These are phyloP conservation scores for Penaeus monodon DNA, from an alignment of 2,888 invertebrate species.

Conservation along the genomic window DNA sequence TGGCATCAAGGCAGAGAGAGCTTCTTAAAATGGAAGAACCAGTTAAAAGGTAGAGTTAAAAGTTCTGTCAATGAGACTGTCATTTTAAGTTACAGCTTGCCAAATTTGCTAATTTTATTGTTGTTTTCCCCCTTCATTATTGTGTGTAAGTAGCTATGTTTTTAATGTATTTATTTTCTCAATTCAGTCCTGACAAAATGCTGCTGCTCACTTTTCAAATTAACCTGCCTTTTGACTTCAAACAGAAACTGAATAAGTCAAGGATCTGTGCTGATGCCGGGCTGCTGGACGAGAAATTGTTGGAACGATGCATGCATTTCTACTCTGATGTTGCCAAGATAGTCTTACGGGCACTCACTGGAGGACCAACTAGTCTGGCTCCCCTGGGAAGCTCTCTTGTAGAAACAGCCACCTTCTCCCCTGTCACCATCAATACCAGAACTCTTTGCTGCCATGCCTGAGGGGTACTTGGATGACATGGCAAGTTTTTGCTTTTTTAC, in stretches of 20 bases:
- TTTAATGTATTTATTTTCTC: no score
- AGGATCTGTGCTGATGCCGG: conserved; percentile 93
- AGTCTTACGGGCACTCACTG: conserved; percentile 56
- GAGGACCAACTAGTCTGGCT: conserved; percentile 21
- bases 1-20: conserved; percentile 84
- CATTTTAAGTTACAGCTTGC: no score
- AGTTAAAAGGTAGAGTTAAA: conserved; percentile 76
- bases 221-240: no score
- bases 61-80: no score
- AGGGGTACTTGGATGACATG: conserved; percentile 97
- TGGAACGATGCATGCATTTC: conserved; percentile 75
- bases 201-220: no score
- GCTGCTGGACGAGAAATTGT: conserved; percentile 85
- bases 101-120: no score
- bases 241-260: conserved; percentile 77
- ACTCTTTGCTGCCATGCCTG: conserved; percentile 91
- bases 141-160: not conserved
- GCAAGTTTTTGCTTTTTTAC: conserved; percentile 94
- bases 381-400: conserved; percentile 37
- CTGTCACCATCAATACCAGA: conserved; percentile 76
- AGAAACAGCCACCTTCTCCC: conserved; percentile 74
- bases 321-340: conserved; percentile 62
- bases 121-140: conserved; percentile 34
- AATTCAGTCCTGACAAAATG: no score
- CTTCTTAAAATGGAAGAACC: conserved; percentile 89